Evolutionary conservation across 2,888 invertebrate species (phyloP).

Genomic region (Polydrusus pterygomalis): DNA sequence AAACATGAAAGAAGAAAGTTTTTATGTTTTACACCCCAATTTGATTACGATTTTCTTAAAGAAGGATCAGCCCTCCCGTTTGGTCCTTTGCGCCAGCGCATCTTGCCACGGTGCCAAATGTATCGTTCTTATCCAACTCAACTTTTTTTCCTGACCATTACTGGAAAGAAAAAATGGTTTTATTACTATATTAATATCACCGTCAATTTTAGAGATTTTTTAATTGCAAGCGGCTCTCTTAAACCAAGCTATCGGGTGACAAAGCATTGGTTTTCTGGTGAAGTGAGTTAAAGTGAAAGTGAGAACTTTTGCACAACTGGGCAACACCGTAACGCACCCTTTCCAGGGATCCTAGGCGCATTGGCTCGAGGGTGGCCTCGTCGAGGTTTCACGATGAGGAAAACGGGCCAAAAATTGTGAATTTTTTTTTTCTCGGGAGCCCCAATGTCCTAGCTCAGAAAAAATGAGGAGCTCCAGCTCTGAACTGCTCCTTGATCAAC

Average conservation of each 20-base stretch:
- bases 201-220: too few species aligned
- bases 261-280: too few species aligned
- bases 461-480: conserved; percentile 84
- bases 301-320: background rate
- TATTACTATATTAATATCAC: too few species aligned
- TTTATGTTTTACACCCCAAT: conserved; percentile 28
- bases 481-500: conserved; percentile 85
- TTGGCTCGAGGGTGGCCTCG: conserved; percentile 44
- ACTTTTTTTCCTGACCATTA: background rate
- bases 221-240: too few species aligned
- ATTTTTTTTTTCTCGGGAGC: conserved; percentile 14
- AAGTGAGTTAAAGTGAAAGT: background rate
- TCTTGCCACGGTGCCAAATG: conserved; percentile 11
- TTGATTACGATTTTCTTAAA: conserved; percentile 18
- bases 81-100: conserved; percentile 24
- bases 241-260: too few species aligned
- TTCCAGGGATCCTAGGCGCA: conserved; percentile 42
- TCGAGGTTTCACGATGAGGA: conserved; percentile 39
- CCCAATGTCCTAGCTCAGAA: conserved; percentile 58
- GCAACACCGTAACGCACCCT: conserved; percentile 45
- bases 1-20: conserved; percentile 23
- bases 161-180: too few species aligned
- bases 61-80: conserved; percentile 10
- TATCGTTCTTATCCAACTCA: too few species aligned
- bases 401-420: conserved; percentile 41